Base-by-base conservation (phyloP, 2,888 invertebrate genomes). In the Trachelus stipa region DNA sequence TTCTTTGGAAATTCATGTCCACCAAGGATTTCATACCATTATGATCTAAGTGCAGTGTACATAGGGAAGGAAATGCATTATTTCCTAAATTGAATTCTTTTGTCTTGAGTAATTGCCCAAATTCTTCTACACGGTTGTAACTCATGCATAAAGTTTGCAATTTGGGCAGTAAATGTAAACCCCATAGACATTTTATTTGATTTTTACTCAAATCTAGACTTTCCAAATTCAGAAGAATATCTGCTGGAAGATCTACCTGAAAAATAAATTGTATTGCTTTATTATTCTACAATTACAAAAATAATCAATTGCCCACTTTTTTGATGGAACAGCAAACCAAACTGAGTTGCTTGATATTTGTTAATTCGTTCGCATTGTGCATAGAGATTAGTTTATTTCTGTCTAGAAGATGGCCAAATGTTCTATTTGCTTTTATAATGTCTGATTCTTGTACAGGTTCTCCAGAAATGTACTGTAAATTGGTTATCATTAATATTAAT, bases 201-300 rank as follows among this genome's bases (percentile, higher is more conserved):
- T 87, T 87, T 73, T 77, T 83, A 56, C 86, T 85, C n/a, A 87
- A 78, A 73, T 87, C 84, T 74, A 87, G 78, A 79, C 84, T 87
- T 74, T 85, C 84, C 74, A 87, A 80, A 69, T 80, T 76, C 23
- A 83, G 85, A 73, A 87, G 75, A 69, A 79, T 68, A 34, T 84
- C 81, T 23, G 77, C 73, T 30, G 76, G 76, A 34, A 87, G 74
- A 79, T 86, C 79, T 12, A 84, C 81, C 86, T 86, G 31, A 71
- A 15, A 15, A n/a, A 35, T 12, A 31, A 73, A 56, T 37, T 30
- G 6, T 33, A 40, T 73, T 15, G 35, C 34, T 31, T 34, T 40
- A n/a, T 34, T 23, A 37, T 77, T 31, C 37, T 74, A 12, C 11
- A 33, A 34, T 3, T 33, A 76, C 75, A 34, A 68, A 30, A 34